A percentile compares a stretch with the other conserved stretches of the same genome.
These are phyloP conservation scores for Brachionus koreanus DNA, from an alignment of 1,140 invertebrate species.

Conservation along the genomic window DNA sequence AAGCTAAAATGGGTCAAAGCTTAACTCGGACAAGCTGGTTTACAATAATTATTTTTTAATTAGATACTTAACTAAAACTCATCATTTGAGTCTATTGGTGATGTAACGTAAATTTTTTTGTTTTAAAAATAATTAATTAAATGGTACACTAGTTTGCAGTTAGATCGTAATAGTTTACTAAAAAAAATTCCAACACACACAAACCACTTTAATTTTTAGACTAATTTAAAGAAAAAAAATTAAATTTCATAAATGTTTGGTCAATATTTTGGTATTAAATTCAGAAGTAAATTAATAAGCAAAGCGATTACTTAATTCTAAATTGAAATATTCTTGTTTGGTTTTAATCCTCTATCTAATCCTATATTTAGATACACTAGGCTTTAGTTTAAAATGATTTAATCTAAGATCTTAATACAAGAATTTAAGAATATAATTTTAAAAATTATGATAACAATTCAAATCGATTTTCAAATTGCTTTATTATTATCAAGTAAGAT, in stretches of 20 bases:
- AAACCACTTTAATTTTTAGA: too few relatives aligned
- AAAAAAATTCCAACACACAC: too few relatives aligned
- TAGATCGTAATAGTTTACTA: too few relatives aligned
- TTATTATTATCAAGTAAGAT: background rate
- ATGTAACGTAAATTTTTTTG: background rate
- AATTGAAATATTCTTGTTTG: background rate
- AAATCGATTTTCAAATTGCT: background rate
- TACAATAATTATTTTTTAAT: background rate
- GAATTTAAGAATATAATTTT: background rate
- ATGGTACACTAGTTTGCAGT: background rate
- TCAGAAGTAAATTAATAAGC: background rate
- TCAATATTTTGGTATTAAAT: background rate
- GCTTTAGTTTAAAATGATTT: background rate
- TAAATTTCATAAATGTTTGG: too few relatives aligned
- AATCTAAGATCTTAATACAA: background rate
- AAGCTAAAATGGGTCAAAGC: background rate
- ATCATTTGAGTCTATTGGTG: background rate
- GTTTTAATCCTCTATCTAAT: background rate
- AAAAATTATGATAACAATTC: background rate
- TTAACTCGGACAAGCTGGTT: background rate
- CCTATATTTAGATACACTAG: background rate
- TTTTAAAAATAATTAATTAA: background rate
- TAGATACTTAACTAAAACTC: background rate
- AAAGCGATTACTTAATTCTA: background rate
- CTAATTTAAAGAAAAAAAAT: too few relatives aligned